These are phyloP conservation scores for Turritopsis dohrnii DNA, from an alignment of 30 jellyfish, hydroid and myxozoan species.

Conservation along the genomic window DNA sequence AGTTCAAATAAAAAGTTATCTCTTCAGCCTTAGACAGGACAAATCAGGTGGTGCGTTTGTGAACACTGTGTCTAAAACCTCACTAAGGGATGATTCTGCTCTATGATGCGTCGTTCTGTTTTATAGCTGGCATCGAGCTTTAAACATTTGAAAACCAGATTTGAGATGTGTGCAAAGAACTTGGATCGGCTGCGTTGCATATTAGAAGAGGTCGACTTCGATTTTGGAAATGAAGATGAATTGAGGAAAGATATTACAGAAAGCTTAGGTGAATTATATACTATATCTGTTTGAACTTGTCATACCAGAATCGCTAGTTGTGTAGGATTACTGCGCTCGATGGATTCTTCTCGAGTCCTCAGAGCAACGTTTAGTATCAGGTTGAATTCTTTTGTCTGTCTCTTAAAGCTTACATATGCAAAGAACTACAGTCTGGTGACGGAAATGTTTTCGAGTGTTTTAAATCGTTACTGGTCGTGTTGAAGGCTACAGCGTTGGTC, in stretches of 20 bases:
- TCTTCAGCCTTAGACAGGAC: too few relatives aligned
- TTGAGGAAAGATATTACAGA: slow-evolving; percentile 25
- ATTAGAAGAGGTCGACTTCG: slow-evolving; percentile 20
- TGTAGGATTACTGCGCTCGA: too few relatives aligned
- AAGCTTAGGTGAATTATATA: slow-evolving; percentile 7
- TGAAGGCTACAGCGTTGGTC: slow-evolving; percentile 18
- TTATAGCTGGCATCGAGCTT: background rate
- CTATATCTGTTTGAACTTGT: background rate
- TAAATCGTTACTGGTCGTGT: slow-evolving; percentile 22
- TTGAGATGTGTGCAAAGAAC: slow-evolving; percentile 11
- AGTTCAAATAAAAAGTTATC: too few relatives aligned
- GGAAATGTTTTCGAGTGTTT: slow-evolving; percentile 8
- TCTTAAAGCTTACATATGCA: slow-evolving; percentile 18
- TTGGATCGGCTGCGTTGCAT: slow-evolving; percentile 15
- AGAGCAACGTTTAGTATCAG: too few relatives aligned
- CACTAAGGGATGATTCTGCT: background rate
- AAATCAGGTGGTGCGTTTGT: too few relatives aligned
- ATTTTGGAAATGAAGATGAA: slow-evolving; percentile 30
- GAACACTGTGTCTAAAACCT: too few relatives aligned
- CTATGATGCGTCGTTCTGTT: background rate
- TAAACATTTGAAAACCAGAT: slow-evolving; percentile 9
- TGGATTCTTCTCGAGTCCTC: too few relatives aligned
- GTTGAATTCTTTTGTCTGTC: background rate
- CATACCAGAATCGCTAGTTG: too few relatives aligned
- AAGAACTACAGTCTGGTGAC: slow-evolving; percentile 16